phyloP scores from a whole-genome alignment of 2,888 invertebrate species.

The Tortricodes alternella region DNA sequence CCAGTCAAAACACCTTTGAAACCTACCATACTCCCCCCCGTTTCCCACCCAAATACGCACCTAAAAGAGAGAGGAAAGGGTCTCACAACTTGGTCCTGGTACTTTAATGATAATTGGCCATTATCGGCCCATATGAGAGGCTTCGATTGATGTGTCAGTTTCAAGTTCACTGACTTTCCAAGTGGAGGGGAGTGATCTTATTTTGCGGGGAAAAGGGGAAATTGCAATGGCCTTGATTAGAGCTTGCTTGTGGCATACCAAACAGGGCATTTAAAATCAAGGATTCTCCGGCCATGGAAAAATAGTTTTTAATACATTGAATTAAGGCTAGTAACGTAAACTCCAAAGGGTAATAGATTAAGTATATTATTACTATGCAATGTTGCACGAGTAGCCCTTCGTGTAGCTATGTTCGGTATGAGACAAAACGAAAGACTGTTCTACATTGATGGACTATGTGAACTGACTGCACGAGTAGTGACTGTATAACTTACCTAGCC shows the following conservation, averaged over 20 bases:
- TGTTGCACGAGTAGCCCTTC: neutral
- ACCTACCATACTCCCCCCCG: slow-evolving; percentile 14
- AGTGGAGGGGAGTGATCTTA: slow-evolving; percentile 21
- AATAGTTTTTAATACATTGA: no score
- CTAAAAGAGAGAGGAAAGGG: slow-evolving; percentile 15
- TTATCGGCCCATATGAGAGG: slow-evolving; percentile 33
- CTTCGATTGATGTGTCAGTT: slow-evolving; percentile 25
- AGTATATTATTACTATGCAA: slow-evolving; percentile 25
- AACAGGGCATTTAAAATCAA: neutral
- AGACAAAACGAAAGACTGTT: neutral
- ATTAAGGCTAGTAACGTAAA: no score
- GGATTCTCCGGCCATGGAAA: no score
- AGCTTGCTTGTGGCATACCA: neutral
- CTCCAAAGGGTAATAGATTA: no score
- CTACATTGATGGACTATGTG: neutral
- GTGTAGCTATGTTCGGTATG: slow-evolving; percentile 5
- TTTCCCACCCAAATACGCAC: neutral
- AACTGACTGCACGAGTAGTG: no score
- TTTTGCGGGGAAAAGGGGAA: slow-evolving; percentile 23
- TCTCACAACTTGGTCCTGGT: slow-evolving; percentile 9
- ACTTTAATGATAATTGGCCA: slow-evolving; percentile 32
- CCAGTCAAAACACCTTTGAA: slow-evolving; percentile 16
- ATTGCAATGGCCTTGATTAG: slow-evolving; percentile 9
- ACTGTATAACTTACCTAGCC: no score
- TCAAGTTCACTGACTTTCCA: slow-evolving; percentile 38